Percentiles rank a stretch among this genome's conserved stretches.
phyloP scores from a whole-genome alignment of 2,888 invertebrate genomes.

The Heliconius charithonia region DNA sequence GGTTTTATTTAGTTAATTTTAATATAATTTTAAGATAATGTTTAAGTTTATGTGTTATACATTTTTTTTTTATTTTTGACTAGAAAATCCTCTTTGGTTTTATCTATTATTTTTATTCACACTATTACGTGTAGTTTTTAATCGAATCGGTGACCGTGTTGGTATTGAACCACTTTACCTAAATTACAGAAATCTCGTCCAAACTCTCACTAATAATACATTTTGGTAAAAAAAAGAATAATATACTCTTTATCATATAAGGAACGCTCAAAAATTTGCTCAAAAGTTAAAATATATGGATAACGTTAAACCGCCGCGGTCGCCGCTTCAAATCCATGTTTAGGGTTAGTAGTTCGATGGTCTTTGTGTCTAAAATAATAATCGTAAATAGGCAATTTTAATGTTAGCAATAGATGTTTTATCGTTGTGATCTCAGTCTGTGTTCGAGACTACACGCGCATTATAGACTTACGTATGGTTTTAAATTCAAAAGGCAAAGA shows the following conservation, averaged over 20 bases:
- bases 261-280: conserved; percentile 21
- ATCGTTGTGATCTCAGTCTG: conserved; percentile 31
- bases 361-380: conserved; percentile 6
- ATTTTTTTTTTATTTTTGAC: not conserved
- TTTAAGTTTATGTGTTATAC: conserved; percentile 3
- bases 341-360: not conserved
- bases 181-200: not conserved
- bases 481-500: too few relatives aligned
- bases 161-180: not conserved
- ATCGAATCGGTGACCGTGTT: conserved; percentile 14
- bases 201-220: not conserved
- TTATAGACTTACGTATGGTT: not conserved
- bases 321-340: conserved; percentile 11
- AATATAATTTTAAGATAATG: not conserved
- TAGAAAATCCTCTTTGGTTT: not conserved
- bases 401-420: conserved; percentile 21
- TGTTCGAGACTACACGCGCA: conserved; percentile 1
- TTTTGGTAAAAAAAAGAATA: not conserved
- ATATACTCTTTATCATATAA: not conserved
- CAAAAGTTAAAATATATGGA: conserved; percentile 9
- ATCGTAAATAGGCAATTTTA: conserved; percentile 15
- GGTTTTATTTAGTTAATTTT: conserved; percentile 5
- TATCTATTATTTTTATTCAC: not conserved
- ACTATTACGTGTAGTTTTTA: not conserved
- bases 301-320: not conserved